Conservation (phyloP, 2,113 vertebrate species). For the Rhinolophus sinicus region DNA sequence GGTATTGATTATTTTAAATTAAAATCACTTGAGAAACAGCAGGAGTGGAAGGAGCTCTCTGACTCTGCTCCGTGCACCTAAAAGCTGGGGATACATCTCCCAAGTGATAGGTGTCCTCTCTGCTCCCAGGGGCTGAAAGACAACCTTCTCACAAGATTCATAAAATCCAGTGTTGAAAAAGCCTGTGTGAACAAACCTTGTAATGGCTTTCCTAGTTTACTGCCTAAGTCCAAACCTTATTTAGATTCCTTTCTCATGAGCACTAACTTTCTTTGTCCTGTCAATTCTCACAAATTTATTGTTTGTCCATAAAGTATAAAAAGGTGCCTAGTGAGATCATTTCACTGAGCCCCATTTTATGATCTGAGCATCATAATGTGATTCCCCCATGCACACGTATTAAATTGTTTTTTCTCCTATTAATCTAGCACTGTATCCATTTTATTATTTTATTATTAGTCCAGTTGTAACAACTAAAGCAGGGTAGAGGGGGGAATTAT, state of each 20-base stretch:
- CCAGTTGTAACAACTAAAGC: background rate
- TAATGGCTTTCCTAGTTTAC: background rate
- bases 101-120: background rate
- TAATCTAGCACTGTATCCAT: no score
- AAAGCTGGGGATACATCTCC: no score
- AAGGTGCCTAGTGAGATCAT: background rate
- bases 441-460: no score
- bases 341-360: background rate
- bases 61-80: background rate
- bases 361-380: no score
- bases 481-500: background rate
- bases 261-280: background rate
- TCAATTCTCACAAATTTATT: background rate
- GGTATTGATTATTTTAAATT: background rate
- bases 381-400: no score
- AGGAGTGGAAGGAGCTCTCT: background rate
- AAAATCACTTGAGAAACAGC: background rate
- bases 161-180: background rate
- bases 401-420: no score
- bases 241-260: background rate
- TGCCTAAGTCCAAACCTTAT: background rate
- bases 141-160: background rate
- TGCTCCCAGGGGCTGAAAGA: background rate
- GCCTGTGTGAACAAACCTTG: background rate
- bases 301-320: background rate